Evolutionary conservation across 2,888 invertebrate species (phyloP), one percentile per base, ranked within the genome.

Genomic region (Apomyelois bistriatella): DNA sequence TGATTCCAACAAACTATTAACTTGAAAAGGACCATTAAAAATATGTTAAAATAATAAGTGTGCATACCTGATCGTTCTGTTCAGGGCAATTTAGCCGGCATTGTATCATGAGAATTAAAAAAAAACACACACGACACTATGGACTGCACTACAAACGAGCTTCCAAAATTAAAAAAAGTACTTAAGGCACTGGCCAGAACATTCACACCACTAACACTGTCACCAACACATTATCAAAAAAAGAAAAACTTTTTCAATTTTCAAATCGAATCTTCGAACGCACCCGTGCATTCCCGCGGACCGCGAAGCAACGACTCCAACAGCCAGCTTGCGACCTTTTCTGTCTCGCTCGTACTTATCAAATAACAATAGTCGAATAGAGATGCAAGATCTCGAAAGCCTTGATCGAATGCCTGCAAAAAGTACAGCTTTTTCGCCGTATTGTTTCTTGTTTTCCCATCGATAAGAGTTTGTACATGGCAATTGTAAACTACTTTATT

Each of bases 211-310:
- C 8, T 10, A 22, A 22, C 22, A 22, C 22, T 22, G 22, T 38
- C 28, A 49, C 38, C 55, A 59, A 55, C 58, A 57, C 59, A 57
- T 62, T 64, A 63, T 62, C 52, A 40, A 1, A 52, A 59, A 61
- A 65, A 65, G 56, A 38, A 55, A 53, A 56, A 59, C 56, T 53
- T 60, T 57, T 65, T 61, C 52, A 49, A 66, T 61, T 63, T 54
- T 65, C 43, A 58, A 67, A 53, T 61, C 58, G 58, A 67, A 53
- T 61, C 58, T 62, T 72, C 63, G 68, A 56, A 63, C 53, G 68
- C 76, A 66, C 61, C 80, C 83, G 83, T 83, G 82, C 82, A 78
- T 71, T 69, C 67, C 74, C 68, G 65, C 53, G 65, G 70, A 72
- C 66, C 67, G 67, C 68, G 63, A 61, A 62, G 62, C 66, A 67